Base-by-base conservation (phyloP, 2,888 invertebrate genomes). In the Melipona beecheii region DNA sequence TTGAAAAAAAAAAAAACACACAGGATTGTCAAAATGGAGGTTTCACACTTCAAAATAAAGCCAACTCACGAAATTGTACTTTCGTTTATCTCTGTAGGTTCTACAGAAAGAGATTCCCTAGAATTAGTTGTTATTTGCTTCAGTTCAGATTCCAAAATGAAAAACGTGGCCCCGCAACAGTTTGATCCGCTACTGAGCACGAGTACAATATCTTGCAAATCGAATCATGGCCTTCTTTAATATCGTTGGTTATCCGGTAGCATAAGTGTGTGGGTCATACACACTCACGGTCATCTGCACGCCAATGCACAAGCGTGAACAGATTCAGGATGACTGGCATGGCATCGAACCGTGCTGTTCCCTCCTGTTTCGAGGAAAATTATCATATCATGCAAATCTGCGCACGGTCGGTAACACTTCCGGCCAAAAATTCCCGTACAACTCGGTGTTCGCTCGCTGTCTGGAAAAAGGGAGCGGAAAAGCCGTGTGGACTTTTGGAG, bases 371-470 rank as follows among this genome's bases (percentile, higher is more conserved):
- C 81, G 88, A 86, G 89, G 90, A 91, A 90, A 91, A 91, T 91
- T 91, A 90, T 84, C 90, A 91, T 91, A 90, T 91, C 87, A 90
- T 91, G 90, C 86, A 91, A 90, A 91, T 91, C 78, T 71, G 80
- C 65, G 66, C 74, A 50, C 78, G 83, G 74, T 58, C 75, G 73
- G 75, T 76, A 80, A 85, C 85, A 85, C 85, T 84, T 79, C 73
- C 79, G 77, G 75, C 75, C 72, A 58, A 70, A 75, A 65, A 76
- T 72, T 52, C 43, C 66, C 76, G 81, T 65, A 66, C 60, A 78
- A 68, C 43, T 9, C 77, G 69, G 36, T 65, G 60, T 76, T 66
- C 56, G 70, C 49, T 81, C 71, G 76, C 13, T 52, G 69, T 3
- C 50, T 64, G 69, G 24, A 56, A 58, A 74, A 68, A 50, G 54